Conservation (phyloP, 2,113 vertebrate species). For the Mungos mungo region DNA sequence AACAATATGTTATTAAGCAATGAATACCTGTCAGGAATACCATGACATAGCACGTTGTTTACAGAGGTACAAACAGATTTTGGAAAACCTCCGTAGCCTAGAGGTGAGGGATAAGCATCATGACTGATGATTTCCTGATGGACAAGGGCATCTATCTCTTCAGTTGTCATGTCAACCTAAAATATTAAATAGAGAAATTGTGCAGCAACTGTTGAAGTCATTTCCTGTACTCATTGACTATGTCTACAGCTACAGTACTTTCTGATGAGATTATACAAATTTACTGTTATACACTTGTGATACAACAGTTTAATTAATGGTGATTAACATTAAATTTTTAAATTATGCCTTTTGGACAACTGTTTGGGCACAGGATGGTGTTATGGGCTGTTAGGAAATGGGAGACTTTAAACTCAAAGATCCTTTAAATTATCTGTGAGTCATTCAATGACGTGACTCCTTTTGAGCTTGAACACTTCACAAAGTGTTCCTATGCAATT, state of each 20-base stretch:
- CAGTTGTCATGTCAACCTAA: constrained; percentile 98
- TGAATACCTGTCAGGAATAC: constrained; percentile 95
- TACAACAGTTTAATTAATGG: constrained; percentile 61
- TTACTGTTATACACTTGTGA: not conserved
- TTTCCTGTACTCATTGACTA: constrained; percentile 66
- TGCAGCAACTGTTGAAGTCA: constrained; percentile 77
- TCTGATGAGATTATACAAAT: constrained; percentile 62
- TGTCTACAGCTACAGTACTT: constrained; percentile 55
- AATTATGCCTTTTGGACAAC: not conserved
- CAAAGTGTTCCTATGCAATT: not conserved
- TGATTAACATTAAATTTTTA: not conserved
- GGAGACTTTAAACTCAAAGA: constrained; percentile 32
- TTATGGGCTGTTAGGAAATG: not conserved
- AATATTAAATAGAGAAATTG: constrained; percentile 83
- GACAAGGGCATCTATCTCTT: constrained; percentile 97
- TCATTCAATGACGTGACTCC: constrained; percentile 26
- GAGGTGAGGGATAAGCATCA: constrained; percentile 97
- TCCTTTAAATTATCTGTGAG: constrained; percentile 43
- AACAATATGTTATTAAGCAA: constrained; percentile 83
- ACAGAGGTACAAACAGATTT: constrained; percentile 94
- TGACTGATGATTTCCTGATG: constrained; percentile 95
- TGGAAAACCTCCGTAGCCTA: constrained; percentile 95
- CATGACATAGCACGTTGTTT: constrained; percentile 95
- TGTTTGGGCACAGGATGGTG: not conserved
- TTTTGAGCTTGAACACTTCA: constrained; percentile 38